Conservation (phyloP, 2,113 vertebrate species). For the Myotis yumanensis region DNA sequence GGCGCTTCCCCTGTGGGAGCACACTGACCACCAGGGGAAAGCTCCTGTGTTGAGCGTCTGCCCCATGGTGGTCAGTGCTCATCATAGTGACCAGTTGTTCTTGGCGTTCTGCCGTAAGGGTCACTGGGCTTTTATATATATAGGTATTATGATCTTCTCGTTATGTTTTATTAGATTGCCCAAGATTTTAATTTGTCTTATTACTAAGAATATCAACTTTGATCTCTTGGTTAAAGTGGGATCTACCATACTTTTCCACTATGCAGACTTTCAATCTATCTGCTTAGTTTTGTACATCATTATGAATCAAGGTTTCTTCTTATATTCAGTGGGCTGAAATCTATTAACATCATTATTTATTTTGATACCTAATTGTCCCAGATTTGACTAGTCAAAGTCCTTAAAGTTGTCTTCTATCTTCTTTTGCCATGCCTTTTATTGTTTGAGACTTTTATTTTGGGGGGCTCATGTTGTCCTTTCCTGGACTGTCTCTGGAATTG, state of each 20-base stretch:
- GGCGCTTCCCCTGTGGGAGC: too few species aligned
- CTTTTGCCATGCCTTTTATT: not conserved
- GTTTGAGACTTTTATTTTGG: not conserved
- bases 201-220: not conserved
- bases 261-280: not conserved
- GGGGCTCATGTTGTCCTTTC: not conserved
- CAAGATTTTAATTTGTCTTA: not conserved
- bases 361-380: not conserved
- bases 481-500: not conserved
- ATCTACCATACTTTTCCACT: not conserved
- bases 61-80: too few species aligned
- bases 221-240: not conserved
- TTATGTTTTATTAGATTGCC: not conserved
- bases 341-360: not conserved
- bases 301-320: not conserved
- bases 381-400: not conserved
- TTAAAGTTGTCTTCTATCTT: not conserved
- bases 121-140: too few species aligned
- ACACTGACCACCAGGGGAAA: too few species aligned
- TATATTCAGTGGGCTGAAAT: not conserved
- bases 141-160: not conserved
- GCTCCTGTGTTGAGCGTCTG: too few species aligned
- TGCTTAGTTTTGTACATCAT: not conserved
- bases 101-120: too few species aligned
- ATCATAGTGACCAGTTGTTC: too few species aligned